Evolutionary conservation across 2,888 invertebrate genomes (phyloP), one percentile per base, ranked within the genome.

Genomic region (Heliconius sara): DNA sequence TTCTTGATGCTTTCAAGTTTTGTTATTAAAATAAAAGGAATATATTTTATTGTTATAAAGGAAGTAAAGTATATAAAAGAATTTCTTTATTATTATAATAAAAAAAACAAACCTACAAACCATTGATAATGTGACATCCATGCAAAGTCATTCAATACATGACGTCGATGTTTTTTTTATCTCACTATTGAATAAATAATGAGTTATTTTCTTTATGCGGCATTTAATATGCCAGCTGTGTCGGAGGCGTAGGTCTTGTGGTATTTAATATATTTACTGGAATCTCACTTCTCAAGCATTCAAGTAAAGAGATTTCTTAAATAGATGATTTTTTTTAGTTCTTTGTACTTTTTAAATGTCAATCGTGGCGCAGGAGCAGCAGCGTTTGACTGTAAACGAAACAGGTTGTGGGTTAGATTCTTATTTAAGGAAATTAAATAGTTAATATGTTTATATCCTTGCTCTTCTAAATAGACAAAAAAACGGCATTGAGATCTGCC

Each of bases 231-330:
- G 22, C 57, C 27, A 43, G 78, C 57, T 47, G 43, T 30, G 30
- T 57, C n/a, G 25, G 34, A n/a, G 39, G 4, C 57, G 78, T 74
- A 67, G 57, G 73, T 74, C 47, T 27, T 63, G 60, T 63, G 75
- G 74, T 79, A 79, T 79, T 75, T 67, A 52, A 74, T 75, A 68
- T 75, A 47, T 74, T 68, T 74, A 63, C 34, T 43, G 57, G 73
- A 73, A 73, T 60, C 16, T 73, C n/a, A 13, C 30, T 72, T 72
- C 52, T 60, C 25, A 57, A 34, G 30, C 30, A n/a, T 52, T 57
- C 34, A 60, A 57, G 34, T 30, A 12, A 43, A 70, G 39, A 70
- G 25, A 10, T 47, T 43, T 70, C 6, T 16, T 47, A 16, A 16
- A 3, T 70, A n/a, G 6, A 47, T 25, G 16, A 5, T 34, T 60